Conservation (phyloP, 2,888 invertebrate species). For the Cephalotes varians region DNA sequence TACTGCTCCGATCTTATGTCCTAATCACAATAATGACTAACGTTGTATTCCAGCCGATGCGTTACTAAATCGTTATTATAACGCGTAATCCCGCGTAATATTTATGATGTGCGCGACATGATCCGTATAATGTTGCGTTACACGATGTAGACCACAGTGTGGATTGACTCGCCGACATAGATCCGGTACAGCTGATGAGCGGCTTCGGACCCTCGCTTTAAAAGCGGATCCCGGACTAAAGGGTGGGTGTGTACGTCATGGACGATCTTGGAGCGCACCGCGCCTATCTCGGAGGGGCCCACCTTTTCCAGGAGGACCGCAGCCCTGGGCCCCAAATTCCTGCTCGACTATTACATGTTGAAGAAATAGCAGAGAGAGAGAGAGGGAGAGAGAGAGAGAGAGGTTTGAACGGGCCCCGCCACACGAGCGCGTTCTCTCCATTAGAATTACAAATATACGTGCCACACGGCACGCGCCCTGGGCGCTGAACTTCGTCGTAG, state of each 20-base stretch:
- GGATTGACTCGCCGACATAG: conserved; percentile 27
- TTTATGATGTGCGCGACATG: conserved; percentile 50
- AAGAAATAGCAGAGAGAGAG: conserved; percentile 31
- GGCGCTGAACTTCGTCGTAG: conserved; percentile 80
- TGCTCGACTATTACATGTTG: conserved; percentile 65
- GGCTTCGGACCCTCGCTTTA: conserved; percentile 38
- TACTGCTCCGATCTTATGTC: background rate
- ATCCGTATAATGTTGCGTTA: conserved; percentile 57
- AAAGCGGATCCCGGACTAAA: conserved; percentile 33
- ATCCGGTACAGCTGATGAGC: conserved; percentile 38
- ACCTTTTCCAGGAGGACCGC: conserved; percentile 60
- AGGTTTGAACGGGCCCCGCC: conserved; percentile 37
- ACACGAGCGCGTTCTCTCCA: conserved; percentile 68
- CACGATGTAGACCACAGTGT: conserved; percentile 34
- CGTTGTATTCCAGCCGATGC: background rate
- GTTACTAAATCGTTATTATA: conserved; percentile 48
- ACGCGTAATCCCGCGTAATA: conserved; percentile 50
- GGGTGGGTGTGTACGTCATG: conserved; percentile 51
- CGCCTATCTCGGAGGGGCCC: conserved; percentile 43
- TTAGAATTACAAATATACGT: conserved; percentile 83
- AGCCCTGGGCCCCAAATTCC: conserved; percentile 70
- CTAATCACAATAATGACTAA: conserved; percentile 27
- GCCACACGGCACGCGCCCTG: conserved; percentile 80
- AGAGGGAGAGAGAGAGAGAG: conserved; percentile 17
- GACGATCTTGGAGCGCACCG: conserved; percentile 38